Evolutionary conservation across 53 echinoderm and acorn worm genomes (phyloP).

Genomic region (Pentamera pediparva): DNA sequence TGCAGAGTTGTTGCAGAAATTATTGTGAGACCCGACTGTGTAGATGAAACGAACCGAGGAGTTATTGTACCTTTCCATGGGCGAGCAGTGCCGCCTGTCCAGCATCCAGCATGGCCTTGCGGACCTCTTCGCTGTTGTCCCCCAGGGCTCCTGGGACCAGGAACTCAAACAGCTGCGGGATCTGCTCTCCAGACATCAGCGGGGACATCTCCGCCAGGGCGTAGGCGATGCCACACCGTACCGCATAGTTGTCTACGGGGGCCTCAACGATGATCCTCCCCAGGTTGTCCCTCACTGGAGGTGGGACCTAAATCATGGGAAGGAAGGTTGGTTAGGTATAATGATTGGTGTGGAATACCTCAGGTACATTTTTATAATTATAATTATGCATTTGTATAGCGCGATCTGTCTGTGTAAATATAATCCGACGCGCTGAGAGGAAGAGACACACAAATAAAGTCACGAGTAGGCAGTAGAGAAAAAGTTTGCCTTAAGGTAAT

Average conservation of each 20-base stretch:
- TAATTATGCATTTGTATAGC: too few species aligned
- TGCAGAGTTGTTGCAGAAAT: too few species aligned
- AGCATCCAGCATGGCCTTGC: slow-evolving; percentile 78
- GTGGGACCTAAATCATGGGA: slow-evolving; percentile 48
- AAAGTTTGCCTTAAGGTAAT: too few species aligned
- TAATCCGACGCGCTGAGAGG: too few species aligned
- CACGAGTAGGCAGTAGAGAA: too few species aligned
- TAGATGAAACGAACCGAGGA: too few species aligned
- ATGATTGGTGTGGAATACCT: not conserved
- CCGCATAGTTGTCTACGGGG: slow-evolving; percentile 68
- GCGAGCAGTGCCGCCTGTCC: slow-evolving; percentile 66
- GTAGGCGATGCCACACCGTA: slow-evolving; percentile 76
- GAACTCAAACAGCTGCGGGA: slow-evolving; percentile 70
- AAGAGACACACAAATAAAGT: too few species aligned
- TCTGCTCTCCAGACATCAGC: slow-evolving; percentile 55
- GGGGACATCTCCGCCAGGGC: slow-evolving; percentile 76
- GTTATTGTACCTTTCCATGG: slow-evolving; percentile 70
- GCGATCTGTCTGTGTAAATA: too few species aligned
- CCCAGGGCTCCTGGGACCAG: slow-evolving; percentile 82
- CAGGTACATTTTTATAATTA: too few species aligned
- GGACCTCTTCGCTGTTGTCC: slow-evolving; percentile 69
- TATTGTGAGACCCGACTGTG: too few species aligned
- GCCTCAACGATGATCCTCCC: slow-evolving; percentile 78
- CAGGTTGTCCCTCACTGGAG: slow-evolving; percentile 81
- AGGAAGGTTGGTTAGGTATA: not conserved